Evolutionary conservation across 2,113 vertebrate genomes (phyloP).

Genomic region (Arenaria interpres): DNA sequence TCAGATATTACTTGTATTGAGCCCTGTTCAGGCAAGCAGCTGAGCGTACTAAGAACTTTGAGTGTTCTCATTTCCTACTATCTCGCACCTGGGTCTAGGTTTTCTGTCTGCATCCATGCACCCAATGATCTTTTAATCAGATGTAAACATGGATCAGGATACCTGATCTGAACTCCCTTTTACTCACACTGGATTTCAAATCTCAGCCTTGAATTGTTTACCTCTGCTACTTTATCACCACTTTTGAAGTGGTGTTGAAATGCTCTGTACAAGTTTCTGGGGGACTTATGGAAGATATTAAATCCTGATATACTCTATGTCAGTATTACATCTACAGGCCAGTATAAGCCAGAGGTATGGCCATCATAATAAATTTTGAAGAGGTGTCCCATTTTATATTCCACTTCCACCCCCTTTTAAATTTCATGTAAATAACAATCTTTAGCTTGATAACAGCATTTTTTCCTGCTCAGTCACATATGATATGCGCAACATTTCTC

Average conservation of each 20-base stretch:
- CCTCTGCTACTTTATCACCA: neutral
- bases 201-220: neutral
- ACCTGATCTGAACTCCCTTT: neutral
- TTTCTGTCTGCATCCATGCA: neutral
- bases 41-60: neutral
- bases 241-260: neutral
- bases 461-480: neutral
- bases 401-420: neutral
- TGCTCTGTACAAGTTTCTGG: neutral
- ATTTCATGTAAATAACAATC: neutral
- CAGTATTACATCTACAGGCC: neutral
- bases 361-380: neutral
- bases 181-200: neutral
- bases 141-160: neutral
- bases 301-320: neutral
- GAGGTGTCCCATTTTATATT: neutral
- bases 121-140: neutral
- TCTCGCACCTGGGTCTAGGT: neutral
- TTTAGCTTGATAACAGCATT: neutral
- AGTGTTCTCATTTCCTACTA: neutral
- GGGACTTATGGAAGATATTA: neutral
- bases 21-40: neutral
- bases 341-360: neutral
- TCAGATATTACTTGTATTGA: neutral
- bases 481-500: neutral